These are phyloP conservation scores for Oscheius sp. DNA, from an alignment of 2,888 invertebrate species.

Conservation along the genomic window DNA sequence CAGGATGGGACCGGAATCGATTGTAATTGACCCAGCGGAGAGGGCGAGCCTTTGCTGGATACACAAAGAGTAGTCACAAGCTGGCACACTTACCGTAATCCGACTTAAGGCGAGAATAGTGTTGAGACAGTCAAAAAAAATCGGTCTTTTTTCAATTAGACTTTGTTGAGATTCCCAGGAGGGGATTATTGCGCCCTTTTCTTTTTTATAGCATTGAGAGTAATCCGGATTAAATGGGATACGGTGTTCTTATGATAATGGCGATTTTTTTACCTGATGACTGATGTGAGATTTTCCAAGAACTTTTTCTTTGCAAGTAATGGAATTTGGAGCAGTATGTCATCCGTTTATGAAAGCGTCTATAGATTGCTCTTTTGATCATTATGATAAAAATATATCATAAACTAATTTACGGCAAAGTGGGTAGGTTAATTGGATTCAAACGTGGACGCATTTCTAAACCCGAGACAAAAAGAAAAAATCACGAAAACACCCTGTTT, in stretches of 20 bases:
- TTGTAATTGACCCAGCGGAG: slow-evolving; percentile 15
- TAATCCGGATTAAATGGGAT: slow-evolving; percentile 13
- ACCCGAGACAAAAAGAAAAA: background rate
- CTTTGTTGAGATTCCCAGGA: slow-evolving; percentile 6
- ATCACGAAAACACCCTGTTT: too few species aligned
- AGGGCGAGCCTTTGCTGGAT: background rate
- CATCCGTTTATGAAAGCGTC: too few species aligned
- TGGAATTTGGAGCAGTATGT: too few species aligned
- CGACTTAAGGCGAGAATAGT: background rate
- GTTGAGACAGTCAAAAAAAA: background rate
- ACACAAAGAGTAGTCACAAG: slow-evolving; percentile 5
- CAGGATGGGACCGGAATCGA: slow-evolving; percentile 10
- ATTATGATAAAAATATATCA: too few species aligned
- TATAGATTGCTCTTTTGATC: too few species aligned
- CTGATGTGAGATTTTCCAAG: too few species aligned
- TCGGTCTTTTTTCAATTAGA: too few species aligned
- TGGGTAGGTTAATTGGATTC: background rate
- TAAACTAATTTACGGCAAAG: background rate
- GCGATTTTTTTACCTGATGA: too few species aligned
- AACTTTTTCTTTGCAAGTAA: too few species aligned
- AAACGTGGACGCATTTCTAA: too few species aligned
- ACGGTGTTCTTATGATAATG: background rate
- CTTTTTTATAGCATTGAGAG: background rate
- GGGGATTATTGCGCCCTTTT: slow-evolving; percentile 18
- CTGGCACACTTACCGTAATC: slow-evolving; percentile 16